Base-by-base conservation (phyloP, 1,140 invertebrate genomes). In the Aphelenchoides fujianensis region DNA sequence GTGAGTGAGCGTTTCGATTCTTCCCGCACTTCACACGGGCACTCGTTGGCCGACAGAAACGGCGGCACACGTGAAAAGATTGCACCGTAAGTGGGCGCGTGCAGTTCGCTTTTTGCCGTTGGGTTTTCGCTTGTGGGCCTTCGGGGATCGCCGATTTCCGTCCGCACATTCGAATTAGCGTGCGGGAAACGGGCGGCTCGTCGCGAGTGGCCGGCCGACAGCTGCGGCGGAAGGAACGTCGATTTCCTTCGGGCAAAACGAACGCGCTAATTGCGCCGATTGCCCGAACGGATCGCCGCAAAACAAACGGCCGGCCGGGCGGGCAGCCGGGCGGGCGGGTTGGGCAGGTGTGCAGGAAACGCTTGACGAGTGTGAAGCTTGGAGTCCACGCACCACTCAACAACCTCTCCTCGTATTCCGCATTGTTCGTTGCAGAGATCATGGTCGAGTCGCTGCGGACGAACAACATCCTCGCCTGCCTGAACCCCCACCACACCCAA, bases 381-480 rank as follows among this genome's bases (percentile, higher is more conserved):
- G 12, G 23, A 23, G 23, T 48, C n/a, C n/a, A n/a, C n/a, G 41
- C 12, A 48, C 12, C 12, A 23, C 12, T 48, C 41, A 48, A 16
- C 12, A 48, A 48, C 0, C n/a, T 71, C 12, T 69, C 27, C n/a
- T n/a, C n/a, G n/a, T n/a, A n/a, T n/a, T n/a, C n/a, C n/a, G n/a
- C n/a, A n/a, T n/a, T n/a, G n/a, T n/a, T 23, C 1, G 34, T 79
- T 79, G 73, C 48, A 79, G 77, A 76, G 1, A 30, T 79, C 19
- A 76, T 79, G 68, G 59, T 77, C 1, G 77, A 79, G 41, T 67
- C 57, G 55, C 41, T 79, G 12, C 63, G 76, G 12, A 74, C 62
- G 41, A 80, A 79, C 27, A 57, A 67, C 16, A 73, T 79, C 16
- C 78, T 79, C 55, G 77, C 79, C 27, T 79, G 77, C 55, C 73